Percentiles rank a stretch among this genome's conserved stretches.
Evolutionary conservation across 2,797 vertebrate genomes (phyloP).

Genomic region (Mionectes olivaceus): DNA sequence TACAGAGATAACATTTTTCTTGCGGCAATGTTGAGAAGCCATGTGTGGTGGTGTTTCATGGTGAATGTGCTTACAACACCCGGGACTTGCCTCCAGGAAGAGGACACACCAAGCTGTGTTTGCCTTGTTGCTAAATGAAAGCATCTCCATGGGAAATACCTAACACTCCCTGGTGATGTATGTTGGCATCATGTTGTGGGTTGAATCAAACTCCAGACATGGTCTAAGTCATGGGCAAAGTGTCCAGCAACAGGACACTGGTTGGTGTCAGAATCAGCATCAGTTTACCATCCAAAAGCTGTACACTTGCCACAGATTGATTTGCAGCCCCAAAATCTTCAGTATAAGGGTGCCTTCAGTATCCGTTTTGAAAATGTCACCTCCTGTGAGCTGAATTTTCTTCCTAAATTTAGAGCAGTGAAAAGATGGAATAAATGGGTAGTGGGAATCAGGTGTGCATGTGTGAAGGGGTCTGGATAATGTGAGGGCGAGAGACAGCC

Average conservation of each 20-base stretch:
- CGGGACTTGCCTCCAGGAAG: slow-evolving; percentile 32
- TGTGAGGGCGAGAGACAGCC: neutral
- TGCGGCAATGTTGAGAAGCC: neutral
- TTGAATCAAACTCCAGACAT: neutral
- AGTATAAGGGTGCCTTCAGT: neutral
- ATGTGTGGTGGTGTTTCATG: neutral
- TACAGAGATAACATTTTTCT: neutral
- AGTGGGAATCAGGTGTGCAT: neutral
- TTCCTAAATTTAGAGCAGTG: neutral
- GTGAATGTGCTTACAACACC: neutral
- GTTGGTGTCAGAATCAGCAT: neutral
- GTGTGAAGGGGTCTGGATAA: neutral
- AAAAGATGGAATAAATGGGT: neutral
- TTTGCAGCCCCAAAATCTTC: neutral
- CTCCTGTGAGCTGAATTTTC: neutral
- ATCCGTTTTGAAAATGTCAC: neutral
- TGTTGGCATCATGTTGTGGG: neutral
- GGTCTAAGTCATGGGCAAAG: neutral
- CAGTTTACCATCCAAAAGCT: neutral
- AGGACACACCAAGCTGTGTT: neutral
- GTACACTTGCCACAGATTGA: neutral
- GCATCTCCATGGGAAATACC: slow-evolving; percentile 19
- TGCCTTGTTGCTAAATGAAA: slow-evolving; percentile 3
- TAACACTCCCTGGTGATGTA: slow-evolving; percentile 5
- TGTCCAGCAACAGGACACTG: neutral